Conservation (phyloP, 2,888 invertebrate genomes). For the Margaritifera margaritifera region DNA sequence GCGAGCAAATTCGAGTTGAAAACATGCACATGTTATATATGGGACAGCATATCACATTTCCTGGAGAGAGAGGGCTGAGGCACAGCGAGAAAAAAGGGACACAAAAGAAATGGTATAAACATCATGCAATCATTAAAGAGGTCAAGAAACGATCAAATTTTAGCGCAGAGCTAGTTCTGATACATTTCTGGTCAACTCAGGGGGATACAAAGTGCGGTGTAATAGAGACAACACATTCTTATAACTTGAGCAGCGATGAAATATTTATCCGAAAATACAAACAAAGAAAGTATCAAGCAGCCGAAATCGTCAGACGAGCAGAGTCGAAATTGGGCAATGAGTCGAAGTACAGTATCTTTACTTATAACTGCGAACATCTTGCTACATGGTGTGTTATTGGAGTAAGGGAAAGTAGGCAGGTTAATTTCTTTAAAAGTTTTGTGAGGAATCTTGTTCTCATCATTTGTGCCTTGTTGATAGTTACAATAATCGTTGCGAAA, state of each 20-base stretch:
- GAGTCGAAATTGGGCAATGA: not conserved
- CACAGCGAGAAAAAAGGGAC: too few relatives aligned
- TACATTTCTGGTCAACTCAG: not conserved
- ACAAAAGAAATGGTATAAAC: not conserved
- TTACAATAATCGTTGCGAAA: too few relatives aligned
- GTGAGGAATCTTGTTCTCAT: too few relatives aligned
- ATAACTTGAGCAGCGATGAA: conserved; percentile 3
- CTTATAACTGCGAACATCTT: conserved; percentile 10
- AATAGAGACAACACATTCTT: not conserved
- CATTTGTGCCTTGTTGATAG: too few relatives aligned
- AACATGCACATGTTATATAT: too few relatives aligned
- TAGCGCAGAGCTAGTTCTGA: conserved; percentile 5
- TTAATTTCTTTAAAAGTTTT: not conserved
- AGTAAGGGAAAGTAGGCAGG: conserved; percentile 1
- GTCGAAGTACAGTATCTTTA: not conserved
- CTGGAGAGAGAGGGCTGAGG: too few relatives aligned
- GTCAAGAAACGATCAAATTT: not conserved
- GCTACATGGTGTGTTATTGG: conserved; percentile 9
- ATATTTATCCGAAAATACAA: conserved; percentile 1
- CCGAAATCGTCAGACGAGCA: conserved; percentile 5
- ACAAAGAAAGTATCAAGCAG: not conserved
- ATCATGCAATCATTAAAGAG: conserved; percentile 8
- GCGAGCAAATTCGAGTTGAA: too few relatives aligned
- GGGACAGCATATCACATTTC: too few relatives aligned
- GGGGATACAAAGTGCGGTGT: not conserved